Evolutionary conservation across 2,888 invertebrate genomes (phyloP).

Genomic region (Eupithecia tripunctaria): DNA sequence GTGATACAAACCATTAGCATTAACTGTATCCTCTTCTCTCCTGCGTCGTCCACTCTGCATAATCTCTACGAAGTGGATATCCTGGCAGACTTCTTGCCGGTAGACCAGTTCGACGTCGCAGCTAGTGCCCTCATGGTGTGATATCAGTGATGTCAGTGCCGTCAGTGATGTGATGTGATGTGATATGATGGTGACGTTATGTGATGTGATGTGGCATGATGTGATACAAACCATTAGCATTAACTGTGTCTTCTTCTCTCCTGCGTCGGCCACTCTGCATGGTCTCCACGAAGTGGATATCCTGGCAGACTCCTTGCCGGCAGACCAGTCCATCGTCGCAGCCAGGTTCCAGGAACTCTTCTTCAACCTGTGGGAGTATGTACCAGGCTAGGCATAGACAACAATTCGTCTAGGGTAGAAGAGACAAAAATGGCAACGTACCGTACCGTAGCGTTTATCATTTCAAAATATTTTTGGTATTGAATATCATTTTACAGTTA

Average conservation of each 20-base stretch:
- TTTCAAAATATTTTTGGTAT: no score
- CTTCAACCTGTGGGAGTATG: constrained; percentile 67
- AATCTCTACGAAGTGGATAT: constrained; percentile 62
- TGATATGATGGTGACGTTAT: no score
- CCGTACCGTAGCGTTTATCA: no score
- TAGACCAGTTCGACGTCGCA: constrained; percentile 79
- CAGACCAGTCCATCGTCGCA: constrained; percentile 80
- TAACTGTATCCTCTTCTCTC: neutral
- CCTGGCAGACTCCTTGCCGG: constrained; percentile 73
- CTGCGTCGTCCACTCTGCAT: neutral
- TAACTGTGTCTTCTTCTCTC: neutral
- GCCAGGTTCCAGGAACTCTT: constrained; percentile 77
- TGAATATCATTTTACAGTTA: no score
- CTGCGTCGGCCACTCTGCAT: neutral
- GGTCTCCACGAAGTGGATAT: constrained; percentile 62
- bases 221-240: constrained; percentile 49
- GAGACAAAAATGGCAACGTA: no score
- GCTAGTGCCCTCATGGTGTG: constrained; percentile 54
- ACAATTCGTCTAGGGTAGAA: neutral
- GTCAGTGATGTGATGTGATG: no score
- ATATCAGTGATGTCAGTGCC: no score
- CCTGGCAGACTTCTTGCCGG: constrained; percentile 73
- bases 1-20: constrained; percentile 49
- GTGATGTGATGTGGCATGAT: no score
- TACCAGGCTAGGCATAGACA: neutral